These are phyloP conservation scores for Nerophis ophidion DNA, from an alignment of 2,113 vertebrate genomes.

Conservation along the genomic window DNA sequence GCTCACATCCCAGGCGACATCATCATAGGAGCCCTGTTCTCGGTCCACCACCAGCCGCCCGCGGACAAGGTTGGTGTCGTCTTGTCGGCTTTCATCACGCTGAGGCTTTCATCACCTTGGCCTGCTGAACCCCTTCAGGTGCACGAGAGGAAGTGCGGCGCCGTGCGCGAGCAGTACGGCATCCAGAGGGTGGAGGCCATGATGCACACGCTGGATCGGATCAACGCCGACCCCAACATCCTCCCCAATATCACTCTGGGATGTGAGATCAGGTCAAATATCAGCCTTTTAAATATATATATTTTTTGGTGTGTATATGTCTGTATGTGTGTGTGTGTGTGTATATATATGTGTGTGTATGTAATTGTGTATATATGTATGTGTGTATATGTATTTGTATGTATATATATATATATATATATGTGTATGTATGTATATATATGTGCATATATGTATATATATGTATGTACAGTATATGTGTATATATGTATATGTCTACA, in stretches of 20 bases:
- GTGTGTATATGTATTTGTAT: too few relatives aligned
- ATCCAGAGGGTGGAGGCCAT: constrained; percentile 98
- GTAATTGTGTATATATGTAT: too few relatives aligned
- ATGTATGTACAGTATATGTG: too few relatives aligned
- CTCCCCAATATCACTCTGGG: constrained; percentile 91
- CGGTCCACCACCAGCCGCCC: constrained; percentile 94
- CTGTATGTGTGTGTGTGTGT: too few relatives aligned
- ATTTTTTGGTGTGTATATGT: too few relatives aligned
- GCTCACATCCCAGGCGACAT: constrained; percentile 92
- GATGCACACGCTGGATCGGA: constrained; percentile 93
- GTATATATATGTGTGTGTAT: too few relatives aligned
- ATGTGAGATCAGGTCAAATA: constrained; percentile 83
- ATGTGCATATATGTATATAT: too few relatives aligned
- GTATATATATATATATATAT: too few relatives aligned
- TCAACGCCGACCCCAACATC: constrained; percentile 84
- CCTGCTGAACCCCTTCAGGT: constrained; percentile 54
- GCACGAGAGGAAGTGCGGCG: constrained; percentile 95
- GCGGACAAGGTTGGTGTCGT: constrained; percentile 81
- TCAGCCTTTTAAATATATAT: neutral
- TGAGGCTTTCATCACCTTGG: neutral
- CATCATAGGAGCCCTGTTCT: constrained; percentile 95
- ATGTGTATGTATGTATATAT: too few relatives aligned
- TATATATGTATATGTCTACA: too few relatives aligned
- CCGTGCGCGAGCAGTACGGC: constrained; percentile 93
- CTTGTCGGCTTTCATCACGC: neutral